Percentiles rank a stretch among this genome's conserved stretches.
Evolutionary conservation across 1,140 invertebrate genomes (phyloP).

Genomic region (Lepeophtheirus salmonis): DNA sequence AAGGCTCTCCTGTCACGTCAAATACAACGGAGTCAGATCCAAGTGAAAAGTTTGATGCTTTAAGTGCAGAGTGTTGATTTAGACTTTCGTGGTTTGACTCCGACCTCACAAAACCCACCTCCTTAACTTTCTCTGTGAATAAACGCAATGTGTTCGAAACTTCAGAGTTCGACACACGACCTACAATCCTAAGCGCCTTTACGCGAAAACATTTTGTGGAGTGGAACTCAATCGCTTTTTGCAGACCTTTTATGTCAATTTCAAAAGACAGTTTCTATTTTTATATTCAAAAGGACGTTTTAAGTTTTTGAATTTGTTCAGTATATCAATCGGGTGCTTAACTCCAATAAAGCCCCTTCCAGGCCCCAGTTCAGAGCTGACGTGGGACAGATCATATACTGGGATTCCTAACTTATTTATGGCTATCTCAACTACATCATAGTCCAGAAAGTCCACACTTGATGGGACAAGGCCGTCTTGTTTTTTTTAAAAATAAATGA

Average conservation of each 20-base stretch:
- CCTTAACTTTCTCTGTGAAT: not conserved
- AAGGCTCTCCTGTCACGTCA: not conserved
- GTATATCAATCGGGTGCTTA: not conserved
- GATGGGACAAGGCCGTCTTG: not conserved
- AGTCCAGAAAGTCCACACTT: not conserved
- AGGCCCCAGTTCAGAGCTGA: not conserved
- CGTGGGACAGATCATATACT: not conserved
- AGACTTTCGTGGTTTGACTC: not conserved
- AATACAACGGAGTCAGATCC: not conserved
- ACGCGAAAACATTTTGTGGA: not conserved
- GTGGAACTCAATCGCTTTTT: not conserved
- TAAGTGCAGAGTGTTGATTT: not conserved
- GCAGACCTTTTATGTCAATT: not conserved
- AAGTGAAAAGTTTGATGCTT: not conserved
- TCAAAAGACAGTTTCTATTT: not conserved
- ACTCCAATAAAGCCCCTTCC: not conserved
- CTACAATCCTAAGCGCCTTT: not conserved
- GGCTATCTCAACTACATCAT: not conserved
- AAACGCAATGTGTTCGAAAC: not conserved
- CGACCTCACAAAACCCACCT: not conserved
- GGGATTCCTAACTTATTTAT: not conserved
- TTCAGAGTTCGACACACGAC: not conserved
- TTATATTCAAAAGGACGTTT: not conserved
- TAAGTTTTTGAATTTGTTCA: not conserved
- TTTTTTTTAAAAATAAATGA: no score